Base-by-base conservation (phyloP, 2,888 invertebrate genomes). In the Chalcosyrphus nemorum region DNA sequence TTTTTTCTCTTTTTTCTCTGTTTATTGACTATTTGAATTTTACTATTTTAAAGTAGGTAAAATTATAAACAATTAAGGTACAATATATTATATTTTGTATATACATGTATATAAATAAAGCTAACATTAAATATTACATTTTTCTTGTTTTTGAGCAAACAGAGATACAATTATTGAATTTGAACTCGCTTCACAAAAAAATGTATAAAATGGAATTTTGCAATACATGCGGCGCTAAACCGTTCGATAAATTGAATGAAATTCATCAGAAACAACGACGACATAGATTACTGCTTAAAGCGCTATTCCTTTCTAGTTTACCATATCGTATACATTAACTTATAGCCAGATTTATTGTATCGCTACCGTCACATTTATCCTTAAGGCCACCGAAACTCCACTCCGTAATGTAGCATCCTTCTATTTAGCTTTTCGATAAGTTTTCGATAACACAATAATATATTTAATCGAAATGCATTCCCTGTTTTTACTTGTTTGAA, bases 331-430 rank as follows among this genome's bases (percentile, higher is more conserved):
- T 82, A 76, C 81, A 81, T 74, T 70, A 43, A 38, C 61, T 78
- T 59, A 56, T 54, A 78, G 59, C 68, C 43, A 68, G 82, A 84
- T 84, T 84, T 84, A 84, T 84, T 74, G 82, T 78, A 84, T 84
- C 82, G 72, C 74, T 72, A 82, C 82, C 43, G 43, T 84, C 70
- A 84, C 84, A 80, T 68, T 70, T 74, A 27, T 77, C 57, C 72
- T 38, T 74, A 80, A 78, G 78, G 78, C 78, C 82, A 74, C 78
- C 72, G 68, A 61, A n/a, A 71, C 71, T 66, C 11, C 32, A 61
- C 21, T 27, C 41, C 35, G 13, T 38, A 29, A 41, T 29, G n/a
- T 4, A 24, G 24, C 2, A 43, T 27, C 9, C 13, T 63, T 11
- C 19, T 27, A 9, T 32, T n/a, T n/a, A n/a, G n/a, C 35, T 38